Base-by-base conservation (phyloP, 2,113 vertebrate genomes). In the Sturnira hondurensis region DNA sequence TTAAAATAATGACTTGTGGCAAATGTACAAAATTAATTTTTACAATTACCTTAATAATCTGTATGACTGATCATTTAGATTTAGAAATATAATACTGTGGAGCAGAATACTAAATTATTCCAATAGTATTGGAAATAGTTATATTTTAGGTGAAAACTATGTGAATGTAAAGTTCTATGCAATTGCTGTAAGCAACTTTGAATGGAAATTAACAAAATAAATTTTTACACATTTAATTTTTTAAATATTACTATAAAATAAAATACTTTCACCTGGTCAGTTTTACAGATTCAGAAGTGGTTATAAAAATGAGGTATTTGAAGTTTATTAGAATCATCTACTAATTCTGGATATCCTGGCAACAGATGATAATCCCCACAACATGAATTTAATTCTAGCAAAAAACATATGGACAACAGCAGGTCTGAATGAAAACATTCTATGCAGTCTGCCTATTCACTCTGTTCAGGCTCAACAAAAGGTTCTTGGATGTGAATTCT, bases 301-400 rank as follows among this genome's bases (percentile, higher is more conserved):
- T 33, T 77, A 73, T 85, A 85, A 65, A 82, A 47, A 22, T 45
- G 12, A 65, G 38, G 1, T 17, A 45, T 81, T 54, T 45, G 14
- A n/a, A 28, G n/a, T 89, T 65, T 19, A 67, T 67, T 92, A 61
- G n/a, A 86, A 86, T 83, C 26, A 58, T 58, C 33, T 65, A 70
- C 28, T 89, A 4, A 24, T 83, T 95, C 54, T 36, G 26, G 33
- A 86, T 71, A 92, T 67, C 41, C 20, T 96, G 84, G 74, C 71
- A 86, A 58, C 26, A 93, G 9, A 83, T 89, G 58, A 83, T 71
- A 92, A 96, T 61, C 47, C 24, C 43, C 45, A 41, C 41, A 71
- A 82, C 36, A 84, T 65, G 31, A 91, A 91, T 95, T 76, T 91
- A 43, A 96, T 86, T n/a, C 47, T 93, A 87, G 52, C 43, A 86